These are phyloP conservation scores for Neoascia interrupta DNA, from an alignment of 2,888 invertebrate species.

Conservation along the genomic window DNA sequence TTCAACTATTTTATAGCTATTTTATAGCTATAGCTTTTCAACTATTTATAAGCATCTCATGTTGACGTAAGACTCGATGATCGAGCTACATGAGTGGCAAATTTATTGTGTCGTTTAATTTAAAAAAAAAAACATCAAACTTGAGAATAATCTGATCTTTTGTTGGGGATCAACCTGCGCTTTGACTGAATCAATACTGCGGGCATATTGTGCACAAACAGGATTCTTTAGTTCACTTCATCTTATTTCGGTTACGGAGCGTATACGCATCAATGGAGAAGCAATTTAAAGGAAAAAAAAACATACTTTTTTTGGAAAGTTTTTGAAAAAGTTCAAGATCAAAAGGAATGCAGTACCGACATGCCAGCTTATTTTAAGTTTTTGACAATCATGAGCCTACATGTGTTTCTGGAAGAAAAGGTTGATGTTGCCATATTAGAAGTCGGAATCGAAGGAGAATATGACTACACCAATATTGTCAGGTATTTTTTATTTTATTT, in stretches of 20 bases:
- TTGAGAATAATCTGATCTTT: too few relatives aligned
- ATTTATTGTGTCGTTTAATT: too few relatives aligned
- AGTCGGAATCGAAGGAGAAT: constrained; percentile 97
- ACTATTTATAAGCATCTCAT: too few relatives aligned
- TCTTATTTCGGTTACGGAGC: constrained; percentile 92
- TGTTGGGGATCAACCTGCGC: constrained; percentile 96
- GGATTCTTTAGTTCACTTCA: constrained; percentile 99
- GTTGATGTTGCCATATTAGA: constrained; percentile 97
- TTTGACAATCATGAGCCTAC: constrained; percentile 94
- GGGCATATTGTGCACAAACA: constrained; percentile 90
- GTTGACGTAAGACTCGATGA: too few relatives aligned
- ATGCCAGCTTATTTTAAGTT: constrained; percentile 98
- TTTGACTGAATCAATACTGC: constrained; percentile 92
- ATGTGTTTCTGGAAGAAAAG: constrained; percentile 90
- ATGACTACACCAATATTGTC: constrained; percentile 96
- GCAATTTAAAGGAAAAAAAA: constrained; percentile 89
- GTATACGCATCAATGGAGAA: constrained; percentile 92
- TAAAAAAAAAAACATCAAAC: too few relatives aligned
- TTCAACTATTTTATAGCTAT: too few relatives aligned
- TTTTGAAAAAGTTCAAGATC: constrained; percentile 83
- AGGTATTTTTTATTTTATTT: too few relatives aligned
- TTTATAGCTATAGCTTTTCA: too few relatives aligned
- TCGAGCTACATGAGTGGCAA: too few relatives aligned
- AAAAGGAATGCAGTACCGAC: constrained; percentile 82
- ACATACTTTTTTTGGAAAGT: constrained; percentile 90